phyloP scores from a whole-genome alignment of 1,140 invertebrate species.

The Sminthurides bifidus region DNA sequence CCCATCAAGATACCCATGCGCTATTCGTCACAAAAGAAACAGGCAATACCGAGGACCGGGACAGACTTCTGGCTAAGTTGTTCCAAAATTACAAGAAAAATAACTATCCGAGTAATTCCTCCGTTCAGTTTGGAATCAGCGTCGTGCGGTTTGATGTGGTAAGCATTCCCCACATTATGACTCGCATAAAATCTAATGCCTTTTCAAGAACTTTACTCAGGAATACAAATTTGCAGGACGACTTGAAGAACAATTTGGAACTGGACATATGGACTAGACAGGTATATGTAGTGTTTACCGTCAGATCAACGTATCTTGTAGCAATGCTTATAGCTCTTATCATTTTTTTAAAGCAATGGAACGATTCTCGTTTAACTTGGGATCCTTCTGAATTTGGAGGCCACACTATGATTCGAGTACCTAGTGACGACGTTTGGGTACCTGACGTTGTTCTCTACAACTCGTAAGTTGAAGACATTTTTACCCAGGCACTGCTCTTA shows the following conservation, averaged over 20 bases:
- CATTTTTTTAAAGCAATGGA: conserved; percentile 3
- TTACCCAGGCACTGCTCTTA: too few relatives aligned
- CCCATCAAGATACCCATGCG: too few relatives aligned
- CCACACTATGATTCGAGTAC: not conserved
- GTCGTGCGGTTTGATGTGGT: conserved; percentile 12
- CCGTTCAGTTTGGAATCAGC: conserved; percentile 8
- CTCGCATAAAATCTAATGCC: not conserved
- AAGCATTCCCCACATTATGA: not conserved
- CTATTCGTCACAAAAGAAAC: too few relatives aligned
- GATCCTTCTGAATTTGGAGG: not conserved
- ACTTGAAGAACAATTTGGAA: not conserved
- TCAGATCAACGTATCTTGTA: not conserved
- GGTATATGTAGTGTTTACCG: not conserved
- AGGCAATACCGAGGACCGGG: conserved; percentile 1
- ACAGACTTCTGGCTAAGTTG: conserved; percentile 24
- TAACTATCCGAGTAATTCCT: conserved; percentile 15
- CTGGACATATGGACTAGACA: not conserved
- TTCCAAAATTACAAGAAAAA: conserved; percentile 9
- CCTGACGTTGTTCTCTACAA: conserved; percentile 14
- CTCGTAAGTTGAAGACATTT: conserved; percentile 7
- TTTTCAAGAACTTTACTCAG: not conserved
- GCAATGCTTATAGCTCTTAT: not conserved
- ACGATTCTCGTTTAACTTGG: conserved; percentile 9
- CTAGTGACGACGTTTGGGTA: not conserved
- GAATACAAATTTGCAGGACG: not conserved